A percentile compares a stretch with the other conserved stretches of the same genome.
Conservation (phyloP, 2,888 invertebrate genomes). For the Cephus spinipes region DNA sequence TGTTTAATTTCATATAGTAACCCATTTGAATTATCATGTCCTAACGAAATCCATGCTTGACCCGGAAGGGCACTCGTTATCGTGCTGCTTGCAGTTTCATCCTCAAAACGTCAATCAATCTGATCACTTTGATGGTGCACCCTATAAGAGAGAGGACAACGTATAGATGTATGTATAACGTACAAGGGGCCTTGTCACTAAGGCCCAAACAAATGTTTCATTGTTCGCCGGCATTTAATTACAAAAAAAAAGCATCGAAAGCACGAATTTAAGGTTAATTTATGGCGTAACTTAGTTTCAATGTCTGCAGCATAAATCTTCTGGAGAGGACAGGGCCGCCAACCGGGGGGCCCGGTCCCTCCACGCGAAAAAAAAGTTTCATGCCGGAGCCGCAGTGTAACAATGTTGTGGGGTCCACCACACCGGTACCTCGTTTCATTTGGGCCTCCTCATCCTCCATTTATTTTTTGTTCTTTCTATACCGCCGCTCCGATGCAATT, state of each 20-base stretch:
- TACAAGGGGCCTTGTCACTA: conserved; percentile 14
- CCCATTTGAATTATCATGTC: background rate
- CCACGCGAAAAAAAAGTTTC: conserved; percentile 31
- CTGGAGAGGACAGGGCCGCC: conserved; percentile 31
- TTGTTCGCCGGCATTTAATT: conserved; percentile 25
- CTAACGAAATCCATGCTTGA: background rate
- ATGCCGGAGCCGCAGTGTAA: conserved; percentile 18
- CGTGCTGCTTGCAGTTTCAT: background rate
- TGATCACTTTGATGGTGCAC: background rate
- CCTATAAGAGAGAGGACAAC: background rate
- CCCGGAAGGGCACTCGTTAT: background rate
- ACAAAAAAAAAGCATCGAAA: conserved; percentile 23
- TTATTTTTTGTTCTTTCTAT: background rate
- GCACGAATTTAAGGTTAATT: conserved; percentile 34
- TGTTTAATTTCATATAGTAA: background rate
- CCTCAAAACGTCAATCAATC: background rate
- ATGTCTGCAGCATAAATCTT: conserved; percentile 48
- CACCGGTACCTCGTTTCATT: conserved; percentile 2
- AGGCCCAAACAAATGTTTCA: conserved; percentile 24
- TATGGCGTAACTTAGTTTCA: conserved; percentile 51
- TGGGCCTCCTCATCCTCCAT: background rate
- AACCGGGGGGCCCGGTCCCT: background rate
- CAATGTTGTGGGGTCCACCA: conserved; percentile 26
- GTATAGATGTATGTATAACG: background rate
- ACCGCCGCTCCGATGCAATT: conserved; percentile 16